Percentiles rank a stretch among this genome's conserved stretches.
Conservation (phyloP, 1,140 invertebrate species). For the Cataglyphis hispanica region DNA sequence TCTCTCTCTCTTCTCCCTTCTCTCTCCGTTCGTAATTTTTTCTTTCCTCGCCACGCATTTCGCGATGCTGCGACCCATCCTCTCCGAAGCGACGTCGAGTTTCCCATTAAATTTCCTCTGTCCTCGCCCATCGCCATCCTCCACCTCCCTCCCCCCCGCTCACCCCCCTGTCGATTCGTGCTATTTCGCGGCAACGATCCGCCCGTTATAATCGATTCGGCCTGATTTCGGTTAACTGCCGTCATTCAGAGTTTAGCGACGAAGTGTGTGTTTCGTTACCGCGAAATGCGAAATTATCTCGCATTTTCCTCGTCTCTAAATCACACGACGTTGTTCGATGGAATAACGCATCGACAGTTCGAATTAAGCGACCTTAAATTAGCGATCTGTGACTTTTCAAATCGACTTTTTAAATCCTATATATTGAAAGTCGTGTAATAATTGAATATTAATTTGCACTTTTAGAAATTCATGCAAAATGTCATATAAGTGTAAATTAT, state of each 20-base stretch:
- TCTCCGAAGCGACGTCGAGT: constrained; percentile 63
- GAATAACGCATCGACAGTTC: not conserved
- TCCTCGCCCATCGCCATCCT: constrained; percentile 16
- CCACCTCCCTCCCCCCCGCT: too few relatives aligned
- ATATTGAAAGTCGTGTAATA: not conserved
- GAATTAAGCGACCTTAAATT: not conserved
- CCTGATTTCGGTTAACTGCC: constrained; percentile 82
- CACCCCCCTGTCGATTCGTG: constrained; percentile 76
- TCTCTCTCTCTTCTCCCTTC: not conserved
- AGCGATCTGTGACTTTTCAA: not conserved
- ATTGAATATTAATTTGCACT: too few relatives aligned
- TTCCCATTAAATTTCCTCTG: constrained; percentile 77
- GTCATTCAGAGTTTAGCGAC: constrained; percentile 79
- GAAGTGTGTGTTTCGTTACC: constrained; percentile 38
- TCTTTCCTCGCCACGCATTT: not conserved
- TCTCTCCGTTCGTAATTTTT: not conserved
- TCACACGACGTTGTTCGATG: not conserved
- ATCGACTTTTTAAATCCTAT: not conserved
- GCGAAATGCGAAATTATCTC: constrained; percentile 36
- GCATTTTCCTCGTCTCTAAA: constrained; percentile 37
- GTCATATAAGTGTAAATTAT: too few relatives aligned
- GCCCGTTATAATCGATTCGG: constrained; percentile 81
- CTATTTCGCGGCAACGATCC: constrained; percentile 78
- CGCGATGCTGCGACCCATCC: not conserved
- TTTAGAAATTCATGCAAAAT: too few relatives aligned